Evolutionary conservation across 2,797 vertebrate genomes (phyloP), one percentile per base, ranked within the genome.

Genomic region (Squalus acanthias): DNA sequence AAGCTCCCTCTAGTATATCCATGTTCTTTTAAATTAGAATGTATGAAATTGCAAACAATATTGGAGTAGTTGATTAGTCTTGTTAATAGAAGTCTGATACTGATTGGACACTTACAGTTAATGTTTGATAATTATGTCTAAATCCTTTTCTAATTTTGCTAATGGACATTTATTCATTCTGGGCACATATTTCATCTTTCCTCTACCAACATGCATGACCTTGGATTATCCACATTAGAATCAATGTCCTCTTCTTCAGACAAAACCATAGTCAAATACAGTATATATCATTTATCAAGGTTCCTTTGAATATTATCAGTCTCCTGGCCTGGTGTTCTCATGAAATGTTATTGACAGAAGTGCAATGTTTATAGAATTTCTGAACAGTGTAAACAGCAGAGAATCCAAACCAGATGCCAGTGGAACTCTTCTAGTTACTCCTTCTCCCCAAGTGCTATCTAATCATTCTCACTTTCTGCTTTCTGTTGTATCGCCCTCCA

Each of bases 321-420:
- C 33, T 79, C 33, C n/a, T 82, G n/a, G n/a, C 76, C 76, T 82
- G 76, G 76, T 82, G n/a, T 82, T 82, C n/a, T 82, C n/a, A 82
- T 82, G 13, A 39, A 82, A 82, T 82, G 39, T 39, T 39, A 39
- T n/a, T 10, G 17, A 39, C 13, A 39, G n/a, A 82, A 82, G 13
- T 39, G 15, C 4, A 39, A 82, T 82, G 65, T 67, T 67, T 76
- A 46, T 46, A 15, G 13, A 82, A 82, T 46, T 39, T 82, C 76
- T 46, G 76, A 82, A 39, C n/a, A 82, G 76, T 79, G 76, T 39
- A 79, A 79, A 79, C 76, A 76, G 10, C n/a, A 26, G 70, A 72
- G 6, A 72, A 72, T 29, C 24, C 26, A n/a, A 39, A 39, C 0
- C n/a, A 82, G n/a, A 39, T 82, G 12, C 76, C n/a, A 39, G 3